Evolutionary conservation across 2,888 invertebrate species (phyloP).

Genomic region (Oasisia sp.): DNA sequence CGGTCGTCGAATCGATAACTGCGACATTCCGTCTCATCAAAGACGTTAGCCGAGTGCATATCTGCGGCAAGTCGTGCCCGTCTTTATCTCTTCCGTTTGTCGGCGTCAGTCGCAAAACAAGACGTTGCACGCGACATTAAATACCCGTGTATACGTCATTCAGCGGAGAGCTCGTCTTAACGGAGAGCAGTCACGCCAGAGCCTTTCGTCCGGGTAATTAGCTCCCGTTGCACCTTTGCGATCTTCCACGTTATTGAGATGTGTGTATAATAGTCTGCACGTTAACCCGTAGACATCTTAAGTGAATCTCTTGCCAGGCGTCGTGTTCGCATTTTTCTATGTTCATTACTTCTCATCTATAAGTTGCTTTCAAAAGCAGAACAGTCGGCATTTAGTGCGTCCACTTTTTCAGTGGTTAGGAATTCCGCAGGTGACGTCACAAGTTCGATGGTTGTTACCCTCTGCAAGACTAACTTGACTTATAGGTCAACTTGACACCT

Average conservation of each 20-base stretch:
- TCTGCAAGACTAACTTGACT: no score
- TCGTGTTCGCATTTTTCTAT: no score
- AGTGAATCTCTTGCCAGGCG: no score
- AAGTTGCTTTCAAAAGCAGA: no score
- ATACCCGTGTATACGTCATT: background rate
- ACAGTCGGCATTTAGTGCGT: no score
- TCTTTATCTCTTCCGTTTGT: background rate
- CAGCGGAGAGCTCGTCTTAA: background rate
- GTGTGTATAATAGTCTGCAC: background rate
- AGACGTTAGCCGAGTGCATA: background rate
- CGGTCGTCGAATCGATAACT: background rate
- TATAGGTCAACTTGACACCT: no score
- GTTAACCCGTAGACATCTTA: no score
- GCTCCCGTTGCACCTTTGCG: background rate
- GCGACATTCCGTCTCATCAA: constrained; percentile 17
- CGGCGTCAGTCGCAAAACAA: background rate
- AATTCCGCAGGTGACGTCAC: no score
- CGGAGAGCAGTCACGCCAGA: background rate
- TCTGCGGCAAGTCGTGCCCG: background rate
- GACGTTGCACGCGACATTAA: constrained; percentile 9
- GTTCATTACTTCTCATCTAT: background rate
- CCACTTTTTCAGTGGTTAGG: no score
- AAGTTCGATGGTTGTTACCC: no score
- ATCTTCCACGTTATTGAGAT: background rate
- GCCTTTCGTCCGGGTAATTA: background rate